Conservation (phyloP, 2,888 invertebrate genomes). For the Agriopis leucophaearia region DNA sequence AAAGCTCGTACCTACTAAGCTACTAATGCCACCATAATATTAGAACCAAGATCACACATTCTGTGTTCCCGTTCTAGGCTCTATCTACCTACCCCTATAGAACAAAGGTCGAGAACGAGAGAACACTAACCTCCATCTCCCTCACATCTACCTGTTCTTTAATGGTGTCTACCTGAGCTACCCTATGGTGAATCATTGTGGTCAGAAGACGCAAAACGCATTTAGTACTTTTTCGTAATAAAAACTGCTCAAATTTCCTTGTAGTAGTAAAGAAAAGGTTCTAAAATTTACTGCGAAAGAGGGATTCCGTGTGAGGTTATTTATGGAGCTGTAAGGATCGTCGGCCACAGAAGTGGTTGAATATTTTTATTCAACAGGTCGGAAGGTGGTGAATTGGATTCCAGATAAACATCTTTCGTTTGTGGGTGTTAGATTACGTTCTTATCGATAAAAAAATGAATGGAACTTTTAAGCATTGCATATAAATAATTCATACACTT, state of each 20-base stretch:
- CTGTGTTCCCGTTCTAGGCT: conserved; percentile 4
- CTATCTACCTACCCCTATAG: conserved; percentile 28
- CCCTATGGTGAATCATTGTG: conserved; percentile 58
- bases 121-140: conserved; percentile 43
- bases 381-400: conserved; percentile 43
- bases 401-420: conserved; percentile 41
- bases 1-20: no score
- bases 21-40: not conserved
- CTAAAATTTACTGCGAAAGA: conserved; percentile 22
- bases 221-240: conserved; percentile 24
- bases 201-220: conserved; percentile 31
- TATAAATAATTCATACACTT: not conserved
- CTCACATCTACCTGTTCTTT: conserved; percentile 61
- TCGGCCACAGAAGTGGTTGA: conserved; percentile 50
- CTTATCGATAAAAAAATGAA: conserved; percentile 23
- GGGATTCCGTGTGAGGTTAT: conserved; percentile 12
- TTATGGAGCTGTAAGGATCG: conserved; percentile 35
- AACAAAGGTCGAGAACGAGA: conserved; percentile 40
- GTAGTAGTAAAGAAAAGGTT: not conserved
- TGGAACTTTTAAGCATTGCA: conserved; percentile 6
- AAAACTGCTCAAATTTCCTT: conserved; percentile 3
- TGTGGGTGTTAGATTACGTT: conserved; percentile 31
- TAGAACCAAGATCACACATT: conserved; percentile 8
- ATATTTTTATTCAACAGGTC: conserved; percentile 55
- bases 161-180: conserved; percentile 53